Conservation (phyloP, 2,888 invertebrate genomes). For the Heliconius charithonia region DNA sequence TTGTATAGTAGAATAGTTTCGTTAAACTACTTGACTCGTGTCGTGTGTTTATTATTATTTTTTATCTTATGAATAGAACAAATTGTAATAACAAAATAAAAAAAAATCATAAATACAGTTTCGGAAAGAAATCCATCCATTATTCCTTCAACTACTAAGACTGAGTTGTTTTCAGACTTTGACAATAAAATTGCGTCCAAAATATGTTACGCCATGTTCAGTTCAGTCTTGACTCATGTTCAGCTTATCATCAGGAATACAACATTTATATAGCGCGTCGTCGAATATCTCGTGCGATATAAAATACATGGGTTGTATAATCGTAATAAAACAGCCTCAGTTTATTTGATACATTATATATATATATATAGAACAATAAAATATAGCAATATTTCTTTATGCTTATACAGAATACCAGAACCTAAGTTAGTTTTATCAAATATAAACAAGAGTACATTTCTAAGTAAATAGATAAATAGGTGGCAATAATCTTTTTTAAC, state of each 20-base stretch:
- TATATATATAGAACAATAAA: not conserved
- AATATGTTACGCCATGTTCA: slow-evolving; percentile 35
- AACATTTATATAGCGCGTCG: not conserved
- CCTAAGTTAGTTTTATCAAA: not conserved
- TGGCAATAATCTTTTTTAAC: not conserved
- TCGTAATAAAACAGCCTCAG: not conserved
- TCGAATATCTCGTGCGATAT: not conserved
- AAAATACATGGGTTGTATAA: not conserved
- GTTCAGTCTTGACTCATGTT: slow-evolving; percentile 4
- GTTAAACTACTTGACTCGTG: not conserved
- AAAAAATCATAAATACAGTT: slow-evolving; percentile 33
- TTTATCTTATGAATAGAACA: slow-evolving; percentile 8
- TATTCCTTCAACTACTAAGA: slow-evolving; percentile 60
- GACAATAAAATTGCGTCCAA: slow-evolving; percentile 75
- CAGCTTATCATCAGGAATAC: not conserved
- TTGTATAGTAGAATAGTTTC: not conserved
- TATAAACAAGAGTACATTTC: not conserved
- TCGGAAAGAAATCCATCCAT: slow-evolving; percentile 60
- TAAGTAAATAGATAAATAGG: not conserved
- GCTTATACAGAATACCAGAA: not conserved
- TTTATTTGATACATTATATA: not conserved
- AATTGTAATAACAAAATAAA: not conserved
- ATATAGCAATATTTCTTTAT: not conserved
- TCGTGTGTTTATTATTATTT: too few relatives aligned
- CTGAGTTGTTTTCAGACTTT: slow-evolving; percentile 63